These are phyloP conservation scores for Esox lucius DNA, from an alignment of 2,797 vertebrate genomes.

Conservation along the genomic window DNA sequence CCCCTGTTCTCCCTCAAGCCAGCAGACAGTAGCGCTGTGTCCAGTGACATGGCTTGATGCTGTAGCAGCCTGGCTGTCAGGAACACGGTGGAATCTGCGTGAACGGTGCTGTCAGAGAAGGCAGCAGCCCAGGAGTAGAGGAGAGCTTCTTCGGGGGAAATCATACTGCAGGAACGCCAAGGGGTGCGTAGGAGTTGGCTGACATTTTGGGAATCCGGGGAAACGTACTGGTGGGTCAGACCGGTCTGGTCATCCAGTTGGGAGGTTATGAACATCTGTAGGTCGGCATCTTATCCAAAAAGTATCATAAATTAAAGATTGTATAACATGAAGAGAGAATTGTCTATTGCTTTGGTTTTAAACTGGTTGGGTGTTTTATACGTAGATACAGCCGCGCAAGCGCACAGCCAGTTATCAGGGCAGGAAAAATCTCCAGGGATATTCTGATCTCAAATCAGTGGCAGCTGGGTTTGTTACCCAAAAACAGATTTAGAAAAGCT, in stretches of 20 bases:
- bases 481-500: constrained; percentile 61
- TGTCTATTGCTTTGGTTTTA: background rate
- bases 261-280: background rate
- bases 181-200: background rate
- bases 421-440: constrained; percentile 43
- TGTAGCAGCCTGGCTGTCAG: background rate
- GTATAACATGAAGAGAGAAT: constrained; percentile 5
- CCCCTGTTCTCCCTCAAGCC: background rate
- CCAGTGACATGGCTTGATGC: background rate
- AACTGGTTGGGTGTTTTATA: background rate
- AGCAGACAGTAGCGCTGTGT: background rate
- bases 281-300: background rate
- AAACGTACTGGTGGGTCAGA: background rate
- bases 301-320: constrained; percentile 27
- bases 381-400: background rate
- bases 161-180: constrained; percentile 39
- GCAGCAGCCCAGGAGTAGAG: constrained; percentile 31
- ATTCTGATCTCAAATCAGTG: constrained; percentile 47
- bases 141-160: constrained; percentile 51
- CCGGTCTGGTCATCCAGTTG: background rate
- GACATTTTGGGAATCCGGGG: background rate
- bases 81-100: constrained; percentile 29
- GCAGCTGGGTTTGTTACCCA: constrained; percentile 62
- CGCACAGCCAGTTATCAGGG: background rate
- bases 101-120: constrained; percentile 29